Base-by-base conservation (phyloP, 2,888 invertebrate genomes). In the Leucophenga montana region DNA sequence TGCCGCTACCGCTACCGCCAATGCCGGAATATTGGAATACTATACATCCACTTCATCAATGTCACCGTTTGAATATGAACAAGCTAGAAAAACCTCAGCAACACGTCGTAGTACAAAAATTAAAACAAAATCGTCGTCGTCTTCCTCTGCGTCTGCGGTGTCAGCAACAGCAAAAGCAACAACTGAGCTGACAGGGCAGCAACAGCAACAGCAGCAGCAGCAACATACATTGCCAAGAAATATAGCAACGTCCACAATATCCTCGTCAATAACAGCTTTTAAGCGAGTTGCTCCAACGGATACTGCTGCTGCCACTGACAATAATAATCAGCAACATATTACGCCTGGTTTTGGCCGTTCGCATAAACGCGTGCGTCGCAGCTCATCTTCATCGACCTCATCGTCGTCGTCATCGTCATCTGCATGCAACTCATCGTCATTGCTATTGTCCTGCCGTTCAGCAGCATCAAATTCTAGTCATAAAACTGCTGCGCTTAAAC, bases 1-100 rank as follows among this genome's bases (percentile, higher is more conserved):
- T 53, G 27, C 20, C 11, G 68, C 69, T 69, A 50, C 61, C 62
- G 18, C 61, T 71, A 53, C 61, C 14, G 27, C 57, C 8, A 69
- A 61, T 16, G 22, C n/a, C 18, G 46, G 46, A 31, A 18, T 8
- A 6, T 53, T 22, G 31, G 69, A 69, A 57, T 11, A 39, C n/a
- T 67, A 67, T 20, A 53, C 48, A 56, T 18, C 71, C 22, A 46
- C 59, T 57, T 65, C 72, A 61, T 67, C 70, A 70, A 46, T 46
- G 62, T 62, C 44, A 31, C 20, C 20, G 11, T 62, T 22, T 44
- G 62, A 62, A 20, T 18, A 27, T 27, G 27, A 27, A 27, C 4
- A 18, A 56, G 22, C 22, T 27, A 56, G 5, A 56, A n/a, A 18
- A 71, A 3, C 53, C 11, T 4, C 65, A 67, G 57, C 68, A 18